phyloP scores from a whole-genome alignment of 2,797 vertebrate species.

The Chelmon rostratus region DNA sequence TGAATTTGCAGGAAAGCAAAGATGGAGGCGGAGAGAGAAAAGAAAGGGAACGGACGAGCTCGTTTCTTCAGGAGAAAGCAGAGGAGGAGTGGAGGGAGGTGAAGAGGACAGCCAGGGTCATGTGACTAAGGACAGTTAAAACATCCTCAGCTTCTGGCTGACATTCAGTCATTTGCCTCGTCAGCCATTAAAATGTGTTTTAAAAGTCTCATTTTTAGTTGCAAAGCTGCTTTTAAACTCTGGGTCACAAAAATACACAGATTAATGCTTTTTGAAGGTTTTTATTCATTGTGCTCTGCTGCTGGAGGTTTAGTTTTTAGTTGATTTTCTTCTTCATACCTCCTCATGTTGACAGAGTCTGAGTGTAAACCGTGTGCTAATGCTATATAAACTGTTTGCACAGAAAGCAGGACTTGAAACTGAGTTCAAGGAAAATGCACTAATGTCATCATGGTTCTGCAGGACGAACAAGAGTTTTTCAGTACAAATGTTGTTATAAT shows the following conservation, averaged over 20 bases:
- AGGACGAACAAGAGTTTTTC: not conserved
- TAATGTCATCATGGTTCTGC: not conserved
- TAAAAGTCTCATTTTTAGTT: not conserved
- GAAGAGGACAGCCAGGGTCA: not conserved
- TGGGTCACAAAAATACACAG: too few relatives aligned
- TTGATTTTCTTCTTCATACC: not conserved
- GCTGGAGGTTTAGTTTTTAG: not conserved
- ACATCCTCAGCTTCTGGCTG: not conserved
- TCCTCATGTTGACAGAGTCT: not conserved
- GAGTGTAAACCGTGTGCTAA: not conserved
- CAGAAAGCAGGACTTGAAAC: conserved; percentile 9
- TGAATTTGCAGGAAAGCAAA: not conserved
- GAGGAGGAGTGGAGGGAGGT: conserved; percentile 7
- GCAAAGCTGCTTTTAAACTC: not conserved
- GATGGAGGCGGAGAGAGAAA: not conserved
- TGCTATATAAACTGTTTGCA: not conserved
- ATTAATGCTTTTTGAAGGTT: not conserved
- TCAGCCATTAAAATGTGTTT: not conserved
- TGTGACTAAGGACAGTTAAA: not conserved
- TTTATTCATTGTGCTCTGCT: not conserved
- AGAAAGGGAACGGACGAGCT: not conserved
- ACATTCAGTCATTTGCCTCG: not conserved
- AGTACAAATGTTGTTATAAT: not conserved
- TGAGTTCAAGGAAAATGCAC: conserved; percentile 1
- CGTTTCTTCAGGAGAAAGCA: not conserved